These are phyloP conservation scores for Blomia tropicalis DNA, from an alignment of 2,888 invertebrate genomes.

Conservation along the genomic window DNA sequence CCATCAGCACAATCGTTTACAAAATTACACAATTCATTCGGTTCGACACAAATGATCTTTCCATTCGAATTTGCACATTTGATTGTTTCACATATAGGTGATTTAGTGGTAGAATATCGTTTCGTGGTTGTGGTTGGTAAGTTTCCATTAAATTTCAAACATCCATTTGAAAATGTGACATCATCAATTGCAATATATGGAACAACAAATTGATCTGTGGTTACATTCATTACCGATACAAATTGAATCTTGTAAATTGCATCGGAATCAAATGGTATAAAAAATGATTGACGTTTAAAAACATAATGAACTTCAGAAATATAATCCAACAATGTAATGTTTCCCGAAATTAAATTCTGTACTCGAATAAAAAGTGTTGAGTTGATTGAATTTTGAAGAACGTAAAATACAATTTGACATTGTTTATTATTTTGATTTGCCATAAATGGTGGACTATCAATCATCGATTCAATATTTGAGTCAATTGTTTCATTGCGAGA, in stretches of 20 bases:
- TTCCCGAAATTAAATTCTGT: background rate
- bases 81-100: background rate
- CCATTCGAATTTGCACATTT: background rate
- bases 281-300: background rate
- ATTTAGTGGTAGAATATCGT: background rate
- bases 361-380: background rate
- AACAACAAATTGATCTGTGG: background rate
- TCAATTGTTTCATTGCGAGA: background rate
- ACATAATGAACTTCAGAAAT: background rate
- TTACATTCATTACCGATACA: background rate
- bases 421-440: background rate
- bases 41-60: slow-evolving; percentile 7
- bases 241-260: background rate
- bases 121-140: background rate
- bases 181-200: slow-evolving; percentile 27
- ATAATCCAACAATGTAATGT: background rate
- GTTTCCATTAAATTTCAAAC: background rate
- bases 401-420: background rate
- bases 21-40: slow-evolving; percentile 34
- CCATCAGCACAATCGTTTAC: slow-evolving; percentile 36
- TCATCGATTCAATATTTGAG: background rate
- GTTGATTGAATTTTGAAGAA: background rate
- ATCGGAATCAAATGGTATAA: background rate
- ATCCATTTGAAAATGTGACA: background rate
- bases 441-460: slow-evolving; percentile 1